Evolutionary conservation across 2,797 vertebrate genomes (phyloP).

Genomic region (Glyptemys insculpta): DNA sequence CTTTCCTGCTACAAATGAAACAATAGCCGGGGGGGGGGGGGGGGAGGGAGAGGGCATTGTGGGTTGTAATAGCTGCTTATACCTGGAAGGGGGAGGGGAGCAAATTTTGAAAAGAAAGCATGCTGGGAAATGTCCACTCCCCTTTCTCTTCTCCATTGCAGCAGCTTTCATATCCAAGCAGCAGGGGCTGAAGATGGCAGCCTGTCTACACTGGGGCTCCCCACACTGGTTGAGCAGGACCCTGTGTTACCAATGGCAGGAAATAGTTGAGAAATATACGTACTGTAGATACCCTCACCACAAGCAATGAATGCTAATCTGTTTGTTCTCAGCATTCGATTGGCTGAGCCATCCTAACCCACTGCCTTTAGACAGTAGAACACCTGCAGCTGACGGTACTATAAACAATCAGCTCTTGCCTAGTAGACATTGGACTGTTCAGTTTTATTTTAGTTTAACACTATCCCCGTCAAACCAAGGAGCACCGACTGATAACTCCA

Average conservation of each 20-base stretch:
- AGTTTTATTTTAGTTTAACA: background rate
- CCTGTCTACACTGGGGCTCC: rapidly evolving
- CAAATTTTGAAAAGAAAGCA: rapidly evolving
- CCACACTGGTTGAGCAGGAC: rapidly evolving
- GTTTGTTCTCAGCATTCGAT: background rate
- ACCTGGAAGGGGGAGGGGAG: background rate
- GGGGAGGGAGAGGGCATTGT: background rate
- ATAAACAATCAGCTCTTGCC: background rate
- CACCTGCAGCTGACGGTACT: background rate
- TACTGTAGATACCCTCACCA: background rate
- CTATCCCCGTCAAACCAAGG: background rate
- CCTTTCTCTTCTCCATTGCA: rapidly evolving
- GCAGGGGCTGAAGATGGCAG: background rate
- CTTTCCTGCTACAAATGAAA: background rate
- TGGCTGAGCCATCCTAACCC: background rate
- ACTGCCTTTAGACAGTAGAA: background rate
- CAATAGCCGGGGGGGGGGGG: background rate
- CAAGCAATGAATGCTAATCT: background rate
- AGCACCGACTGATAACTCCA: rapidly evolving
- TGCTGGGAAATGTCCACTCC: background rate
- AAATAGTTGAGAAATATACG: background rate
- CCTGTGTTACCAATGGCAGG: background rate
- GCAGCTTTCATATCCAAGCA: rapidly evolving
- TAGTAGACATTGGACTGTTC: rapidly evolving
- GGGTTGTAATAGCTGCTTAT: background rate